Evolutionary conservation across 2,888 invertebrate genomes (phyloP).

Genomic region (Luffia ferchaultella): DNA sequence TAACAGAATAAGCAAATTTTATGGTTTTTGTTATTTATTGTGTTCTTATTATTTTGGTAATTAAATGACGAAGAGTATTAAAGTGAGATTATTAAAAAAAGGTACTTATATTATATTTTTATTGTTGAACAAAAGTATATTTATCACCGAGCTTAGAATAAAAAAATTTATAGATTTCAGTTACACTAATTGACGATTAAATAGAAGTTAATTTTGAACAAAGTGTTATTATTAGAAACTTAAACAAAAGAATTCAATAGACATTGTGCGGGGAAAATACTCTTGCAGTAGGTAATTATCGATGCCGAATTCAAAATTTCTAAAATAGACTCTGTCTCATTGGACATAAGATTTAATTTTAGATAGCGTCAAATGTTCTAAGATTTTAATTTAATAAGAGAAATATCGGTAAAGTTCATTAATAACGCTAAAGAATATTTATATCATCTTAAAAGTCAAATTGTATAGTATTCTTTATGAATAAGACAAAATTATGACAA

Average conservation of each 20-base stretch:
- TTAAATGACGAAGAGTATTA: neutral
- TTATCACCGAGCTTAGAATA: no score
- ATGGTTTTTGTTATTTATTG: neutral
- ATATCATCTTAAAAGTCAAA: neutral
- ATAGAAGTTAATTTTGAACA: neutral
- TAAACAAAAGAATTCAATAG: neutral
- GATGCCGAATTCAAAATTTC: neutral
- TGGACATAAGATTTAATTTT: neutral
- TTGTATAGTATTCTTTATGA: neutral
- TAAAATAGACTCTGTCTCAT: neutral
- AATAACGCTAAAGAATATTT: neutral
- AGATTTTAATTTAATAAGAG: neutral
- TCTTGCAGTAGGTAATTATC: neutral
- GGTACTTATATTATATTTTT: neutral
- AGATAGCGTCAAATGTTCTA: neutral
- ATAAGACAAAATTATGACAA: neutral
- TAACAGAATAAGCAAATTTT: no score
- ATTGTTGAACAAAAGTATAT: neutral
- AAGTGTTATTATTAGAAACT: neutral
- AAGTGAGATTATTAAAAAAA: neutral
- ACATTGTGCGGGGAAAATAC: neutral
- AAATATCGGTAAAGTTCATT: neutral
- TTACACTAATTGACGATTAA: neutral
- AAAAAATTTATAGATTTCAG: no score
- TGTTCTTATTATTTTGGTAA: neutral